A percentile compares a stretch with the other conserved stretches of the same genome.
Conservation (phyloP, 2,888 invertebrate species). For the Hypercompe scribonia region DNA sequence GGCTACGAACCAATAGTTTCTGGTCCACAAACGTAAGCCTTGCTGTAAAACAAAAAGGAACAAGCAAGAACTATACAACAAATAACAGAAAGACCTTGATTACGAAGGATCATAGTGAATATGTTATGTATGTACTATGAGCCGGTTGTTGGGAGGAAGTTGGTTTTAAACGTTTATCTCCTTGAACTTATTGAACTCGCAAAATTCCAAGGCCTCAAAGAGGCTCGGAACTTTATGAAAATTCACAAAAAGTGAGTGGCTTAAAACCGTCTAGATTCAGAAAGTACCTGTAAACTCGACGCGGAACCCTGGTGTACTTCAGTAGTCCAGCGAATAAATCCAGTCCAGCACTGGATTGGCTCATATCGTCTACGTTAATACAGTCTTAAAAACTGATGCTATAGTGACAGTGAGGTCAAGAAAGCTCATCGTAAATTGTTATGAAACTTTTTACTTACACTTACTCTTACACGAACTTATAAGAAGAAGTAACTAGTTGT, state of each 20-base stretch:
- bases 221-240: constrained; percentile 19
- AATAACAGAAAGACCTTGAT: constrained; percentile 28
- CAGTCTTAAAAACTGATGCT: too few species aligned
- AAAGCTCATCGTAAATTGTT: too few species aligned
- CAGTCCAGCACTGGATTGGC: too few species aligned
- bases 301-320: neutral
- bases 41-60: neutral
- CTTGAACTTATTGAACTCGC: constrained; percentile 50
- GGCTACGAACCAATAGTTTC: neutral
- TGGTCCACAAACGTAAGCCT: neutral
- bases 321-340: too few species aligned
- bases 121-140: constrained; percentile 31
- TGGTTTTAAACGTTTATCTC: constrained; percentile 34
- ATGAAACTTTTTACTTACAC: too few species aligned
- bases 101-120: constrained; percentile 22
- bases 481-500: too few species aligned
- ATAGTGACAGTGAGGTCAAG: too few species aligned
- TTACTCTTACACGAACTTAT: too few species aligned
- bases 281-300: neutral
- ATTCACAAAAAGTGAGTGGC: constrained; percentile 5
- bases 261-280: neutral
- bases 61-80: neutral
- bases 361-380: too few species aligned
- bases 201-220: constrained; percentile 24
- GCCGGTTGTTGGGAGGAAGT: constrained; percentile 42